Evolutionary conservation across 2,888 invertebrate genomes (phyloP).

Genomic region (Anorthoa munda): DNA sequence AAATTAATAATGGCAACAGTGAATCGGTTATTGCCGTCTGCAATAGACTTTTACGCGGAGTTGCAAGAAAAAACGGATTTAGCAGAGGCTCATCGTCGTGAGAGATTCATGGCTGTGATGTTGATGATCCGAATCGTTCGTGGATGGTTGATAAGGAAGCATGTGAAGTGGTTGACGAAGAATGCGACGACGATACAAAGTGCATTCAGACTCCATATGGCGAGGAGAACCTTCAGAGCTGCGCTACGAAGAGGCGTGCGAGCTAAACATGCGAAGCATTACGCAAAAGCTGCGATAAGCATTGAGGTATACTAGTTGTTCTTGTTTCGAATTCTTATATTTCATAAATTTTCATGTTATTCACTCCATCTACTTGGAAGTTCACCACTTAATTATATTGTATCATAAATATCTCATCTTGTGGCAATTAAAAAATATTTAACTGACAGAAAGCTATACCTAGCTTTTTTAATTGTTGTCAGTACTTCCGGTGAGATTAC

Average conservation of each 20-base stretch:
- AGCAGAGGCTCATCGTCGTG: slow-evolving; percentile 76
- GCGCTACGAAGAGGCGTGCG: slow-evolving; percentile 82
- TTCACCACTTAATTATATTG: neutral
- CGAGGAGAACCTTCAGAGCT: slow-evolving; percentile 77
- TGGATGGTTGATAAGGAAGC: slow-evolving; percentile 82
- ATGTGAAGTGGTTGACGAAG: slow-evolving; percentile 81
- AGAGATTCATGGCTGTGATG: slow-evolving; percentile 79
- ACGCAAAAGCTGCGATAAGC: slow-evolving; percentile 79
- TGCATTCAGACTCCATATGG: slow-evolving; percentile 81
- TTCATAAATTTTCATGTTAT: neutral
- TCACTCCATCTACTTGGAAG: neutral
- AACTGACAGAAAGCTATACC: too few species aligned
- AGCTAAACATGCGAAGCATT: slow-evolving; percentile 80
- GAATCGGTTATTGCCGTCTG: slow-evolving; percentile 72
- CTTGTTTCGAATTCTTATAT: neutral
- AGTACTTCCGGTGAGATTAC: neutral
- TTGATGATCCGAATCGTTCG: slow-evolving; percentile 80
- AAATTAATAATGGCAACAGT: slow-evolving; percentile 81
- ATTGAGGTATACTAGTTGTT: slow-evolving; percentile 80
- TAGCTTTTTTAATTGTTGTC: neutral
- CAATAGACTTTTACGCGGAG: slow-evolving; percentile 76
- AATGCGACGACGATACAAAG: slow-evolving; percentile 85
- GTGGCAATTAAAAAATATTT: neutral
- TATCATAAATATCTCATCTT: neutral
- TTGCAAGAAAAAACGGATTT: slow-evolving; percentile 77